These are phyloP conservation scores for Aythya fuligula DNA, from an alignment of 2,797 vertebrate species.

Conservation along the genomic window DNA sequence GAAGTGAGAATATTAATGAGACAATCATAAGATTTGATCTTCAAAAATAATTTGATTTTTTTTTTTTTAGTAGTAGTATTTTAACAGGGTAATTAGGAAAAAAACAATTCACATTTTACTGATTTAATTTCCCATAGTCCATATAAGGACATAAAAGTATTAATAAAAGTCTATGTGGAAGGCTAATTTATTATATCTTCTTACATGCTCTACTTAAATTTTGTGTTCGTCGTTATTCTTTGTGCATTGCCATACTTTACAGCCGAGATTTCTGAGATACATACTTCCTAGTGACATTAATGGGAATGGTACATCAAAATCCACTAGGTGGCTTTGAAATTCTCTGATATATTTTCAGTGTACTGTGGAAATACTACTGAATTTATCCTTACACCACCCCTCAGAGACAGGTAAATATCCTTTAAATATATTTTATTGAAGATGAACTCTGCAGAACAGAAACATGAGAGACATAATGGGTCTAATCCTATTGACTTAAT, in stretches of 20 bases:
- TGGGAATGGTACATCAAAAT: slow-evolving; percentile 48
- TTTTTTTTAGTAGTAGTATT: neutral
- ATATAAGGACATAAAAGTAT: slow-evolving; percentile 3
- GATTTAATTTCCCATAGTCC: neutral
- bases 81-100: slow-evolving; percentile 26
- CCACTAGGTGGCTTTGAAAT: slow-evolving; percentile 50
- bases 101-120: slow-evolving; percentile 8
- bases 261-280: slow-evolving; percentile 18
- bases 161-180: neutral
- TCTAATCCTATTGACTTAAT: slow-evolving; percentile 54
- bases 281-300: slow-evolving; percentile 41
- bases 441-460: slow-evolving; percentile 33
- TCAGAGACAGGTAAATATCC: slow-evolving; percentile 63
- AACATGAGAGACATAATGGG: slow-evolving; percentile 38
- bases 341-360: slow-evolving; percentile 36
- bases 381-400: slow-evolving; percentile 48
- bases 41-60: slow-evolving; percentile 31
- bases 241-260: slow-evolving; percentile 12
- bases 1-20: slow-evolving; percentile 36
- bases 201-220: slow-evolving; percentile 42
- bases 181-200: slow-evolving; percentile 23
- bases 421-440: slow-evolving; percentile 61
- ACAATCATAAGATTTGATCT: slow-evolving; percentile 4
- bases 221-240: slow-evolving; percentile 36
- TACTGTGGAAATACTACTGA: slow-evolving; percentile 27